Conservation (phyloP, 2,888 invertebrate genomes). For the Drosophila nr. perissopoda region DNA sequence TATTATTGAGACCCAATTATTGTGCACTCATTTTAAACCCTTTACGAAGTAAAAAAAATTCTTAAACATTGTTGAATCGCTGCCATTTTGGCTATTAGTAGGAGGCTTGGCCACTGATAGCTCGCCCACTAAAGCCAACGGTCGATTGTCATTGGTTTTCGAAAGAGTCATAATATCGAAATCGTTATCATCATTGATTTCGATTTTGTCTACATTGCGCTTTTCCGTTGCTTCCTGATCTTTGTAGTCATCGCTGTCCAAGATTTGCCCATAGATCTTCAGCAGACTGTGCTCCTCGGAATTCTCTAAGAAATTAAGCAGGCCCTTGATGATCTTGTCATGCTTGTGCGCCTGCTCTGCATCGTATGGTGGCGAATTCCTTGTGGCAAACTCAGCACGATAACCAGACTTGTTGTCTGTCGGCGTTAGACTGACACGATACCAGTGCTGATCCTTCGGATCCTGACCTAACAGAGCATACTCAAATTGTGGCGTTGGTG, state of each 20-base stretch:
- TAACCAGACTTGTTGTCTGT: slow-evolving; percentile 40
- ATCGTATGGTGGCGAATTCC: slow-evolving; percentile 61
- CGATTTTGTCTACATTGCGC: slow-evolving; percentile 13
- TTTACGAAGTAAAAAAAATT: slow-evolving; percentile 65
- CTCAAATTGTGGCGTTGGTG: slow-evolving; percentile 51
- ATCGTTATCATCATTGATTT: slow-evolving; percentile 16
- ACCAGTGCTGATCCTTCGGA: slow-evolving; percentile 67
- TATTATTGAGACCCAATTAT: no score
- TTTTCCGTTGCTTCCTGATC: slow-evolving; percentile 29
- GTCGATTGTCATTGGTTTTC: slow-evolving; percentile 13
- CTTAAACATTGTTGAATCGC: slow-evolving; percentile 18
- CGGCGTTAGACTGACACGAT: slow-evolving; percentile 62
- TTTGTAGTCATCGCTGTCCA: slow-evolving; percentile 27
- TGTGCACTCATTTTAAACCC: slow-evolving; percentile 35
- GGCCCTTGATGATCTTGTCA: slow-evolving; percentile 57
- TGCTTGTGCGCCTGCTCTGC: slow-evolving; percentile 58
- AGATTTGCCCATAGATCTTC: slow-evolving; percentile 50
- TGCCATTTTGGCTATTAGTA: slow-evolving; percentile 5
- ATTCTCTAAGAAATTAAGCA: slow-evolving; percentile 58
- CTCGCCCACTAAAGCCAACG: slow-evolving; percentile 37
- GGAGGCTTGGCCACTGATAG: not conserved
- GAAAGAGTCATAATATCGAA: not conserved
- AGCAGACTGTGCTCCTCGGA: slow-evolving; percentile 58
- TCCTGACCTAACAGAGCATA: slow-evolving; percentile 68
- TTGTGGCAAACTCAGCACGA: slow-evolving; percentile 57